A percentile compares a stretch with the other conserved stretches of the same genome.
Conservation (phyloP, 1,140 invertebrate species). For the Lethocerus indicus region DNA sequence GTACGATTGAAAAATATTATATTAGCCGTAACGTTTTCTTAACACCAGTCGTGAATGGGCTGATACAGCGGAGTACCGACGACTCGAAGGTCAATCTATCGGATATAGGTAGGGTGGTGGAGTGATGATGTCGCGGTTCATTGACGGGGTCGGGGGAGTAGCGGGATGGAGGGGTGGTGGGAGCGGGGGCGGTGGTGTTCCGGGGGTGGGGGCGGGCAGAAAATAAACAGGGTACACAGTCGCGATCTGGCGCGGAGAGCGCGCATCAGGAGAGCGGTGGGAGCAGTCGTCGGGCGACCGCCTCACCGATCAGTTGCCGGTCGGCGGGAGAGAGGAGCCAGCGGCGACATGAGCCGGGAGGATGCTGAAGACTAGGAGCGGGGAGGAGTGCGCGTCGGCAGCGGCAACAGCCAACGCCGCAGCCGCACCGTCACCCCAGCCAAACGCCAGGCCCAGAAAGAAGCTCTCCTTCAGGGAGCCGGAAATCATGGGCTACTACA, state of each 20-base stretch:
- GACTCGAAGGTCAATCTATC: no score
- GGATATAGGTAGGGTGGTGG: no score
- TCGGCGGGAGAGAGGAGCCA: background rate
- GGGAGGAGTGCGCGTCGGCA: background rate
- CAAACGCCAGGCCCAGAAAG: conserved; percentile 50
- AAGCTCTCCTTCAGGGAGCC: conserved; percentile 74
- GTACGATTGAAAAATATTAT: no score
- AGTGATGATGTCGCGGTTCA: no score
- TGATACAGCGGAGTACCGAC: no score
- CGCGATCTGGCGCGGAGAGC: no score
- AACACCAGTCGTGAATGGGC: no score
- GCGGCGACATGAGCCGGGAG: conserved; percentile 1
- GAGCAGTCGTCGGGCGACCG: no score
- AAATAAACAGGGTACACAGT: no score
- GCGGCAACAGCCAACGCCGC: conserved; percentile 2
- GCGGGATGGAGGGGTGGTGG: background rate
- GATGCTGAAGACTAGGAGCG: conserved; percentile 4
- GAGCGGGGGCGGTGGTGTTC: background rate
- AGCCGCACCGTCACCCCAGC: conserved; percentile 20
- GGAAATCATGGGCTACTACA: conserved; percentile 39
- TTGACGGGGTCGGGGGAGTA: background rate
- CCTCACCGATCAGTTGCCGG: background rate
- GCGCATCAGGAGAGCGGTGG: no score
- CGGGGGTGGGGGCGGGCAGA: no score
- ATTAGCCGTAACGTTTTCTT: no score